A percentile compares a stretch with the other conserved stretches of the same genome.
Conservation (phyloP, 1,140 invertebrate species). For the Dendrolimus kikuchii region DNA sequence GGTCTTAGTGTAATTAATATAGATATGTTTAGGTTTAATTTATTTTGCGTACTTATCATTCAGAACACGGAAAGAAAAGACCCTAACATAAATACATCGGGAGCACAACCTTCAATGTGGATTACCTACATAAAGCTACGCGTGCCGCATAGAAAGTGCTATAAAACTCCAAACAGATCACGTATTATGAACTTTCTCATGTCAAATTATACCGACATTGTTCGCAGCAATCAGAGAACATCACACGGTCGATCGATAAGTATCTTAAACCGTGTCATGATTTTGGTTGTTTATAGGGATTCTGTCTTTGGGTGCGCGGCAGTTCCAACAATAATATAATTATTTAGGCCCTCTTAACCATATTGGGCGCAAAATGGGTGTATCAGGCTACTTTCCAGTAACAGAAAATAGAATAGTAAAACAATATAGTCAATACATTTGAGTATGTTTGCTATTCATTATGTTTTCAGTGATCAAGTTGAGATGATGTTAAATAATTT, state of each 20-base stretch:
- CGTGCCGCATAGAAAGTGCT: constrained; percentile 26
- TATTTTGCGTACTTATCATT: constrained; percentile 10
- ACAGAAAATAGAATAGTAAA: no score
- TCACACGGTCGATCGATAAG: not conserved
- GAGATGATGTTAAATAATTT: no score
- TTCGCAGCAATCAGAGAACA: not conserved
- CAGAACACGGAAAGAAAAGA: constrained; percentile 25
- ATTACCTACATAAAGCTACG: constrained; percentile 21
- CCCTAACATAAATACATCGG: constrained; percentile 14
- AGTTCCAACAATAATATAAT: no score
- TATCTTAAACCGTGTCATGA: not conserved
- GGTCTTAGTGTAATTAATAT: not conserved
- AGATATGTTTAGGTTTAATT: not conserved
- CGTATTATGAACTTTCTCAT: constrained; percentile 32
- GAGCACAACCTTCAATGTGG: constrained; percentile 23
- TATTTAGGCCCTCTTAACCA: no score
- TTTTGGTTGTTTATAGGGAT: no score
- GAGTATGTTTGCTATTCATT: no score
- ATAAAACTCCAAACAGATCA: constrained; percentile 21
- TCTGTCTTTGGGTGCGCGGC: no score
- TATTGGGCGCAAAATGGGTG: no score
- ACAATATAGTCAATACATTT: no score
- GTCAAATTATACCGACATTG: constrained; percentile 8
- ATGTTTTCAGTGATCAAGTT: no score
- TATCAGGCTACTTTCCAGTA: no score